Percentiles rank a stretch among this genome's conserved stretches.
Conservation (phyloP, 2,797 vertebrate species). For the Danio choprae region DNA sequence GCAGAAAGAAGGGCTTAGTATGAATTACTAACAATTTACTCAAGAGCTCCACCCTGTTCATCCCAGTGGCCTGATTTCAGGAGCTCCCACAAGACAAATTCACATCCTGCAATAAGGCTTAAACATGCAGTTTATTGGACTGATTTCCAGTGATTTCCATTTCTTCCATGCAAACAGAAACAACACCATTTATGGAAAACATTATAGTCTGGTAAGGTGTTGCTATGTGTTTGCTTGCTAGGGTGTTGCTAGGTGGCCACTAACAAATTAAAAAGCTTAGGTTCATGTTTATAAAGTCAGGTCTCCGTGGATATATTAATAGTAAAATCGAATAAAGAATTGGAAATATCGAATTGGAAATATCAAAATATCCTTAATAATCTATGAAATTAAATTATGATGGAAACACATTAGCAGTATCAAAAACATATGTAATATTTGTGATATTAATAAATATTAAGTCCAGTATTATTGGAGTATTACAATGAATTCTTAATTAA, state of each 20-base stretch:
- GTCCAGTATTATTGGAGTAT: neutral
- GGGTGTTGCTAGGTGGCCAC: neutral
- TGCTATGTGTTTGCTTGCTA: neutral
- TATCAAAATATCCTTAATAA: neutral
- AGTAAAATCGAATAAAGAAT: neutral
- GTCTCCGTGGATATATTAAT: neutral
- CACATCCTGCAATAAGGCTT: neutral
- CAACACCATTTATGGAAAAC: constrained; percentile 37
- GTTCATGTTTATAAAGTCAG: neutral
- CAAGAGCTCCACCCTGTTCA: constrained; percentile 11
- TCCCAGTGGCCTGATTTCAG: neutral
- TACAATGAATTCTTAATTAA: neutral
- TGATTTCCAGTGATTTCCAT: neutral
- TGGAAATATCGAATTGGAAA: neutral
- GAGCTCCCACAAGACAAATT: neutral
- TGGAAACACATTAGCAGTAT: neutral
- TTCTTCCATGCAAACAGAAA: neutral
- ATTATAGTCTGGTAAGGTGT: constrained; percentile 14
- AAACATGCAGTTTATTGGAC: constrained; percentile 1
- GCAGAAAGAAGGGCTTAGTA: neutral
- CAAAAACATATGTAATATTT: too few relatives aligned
- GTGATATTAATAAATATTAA: too few relatives aligned
- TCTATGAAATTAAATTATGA: neutral
- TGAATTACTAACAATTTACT: constrained; percentile 14
- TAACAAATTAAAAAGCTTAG: neutral